A percentile compares a stretch with the other conserved stretches of the same genome.
Evolutionary conservation across 1,140 invertebrate genomes (phyloP).

Genomic region (Homarus americanus): DNA sequence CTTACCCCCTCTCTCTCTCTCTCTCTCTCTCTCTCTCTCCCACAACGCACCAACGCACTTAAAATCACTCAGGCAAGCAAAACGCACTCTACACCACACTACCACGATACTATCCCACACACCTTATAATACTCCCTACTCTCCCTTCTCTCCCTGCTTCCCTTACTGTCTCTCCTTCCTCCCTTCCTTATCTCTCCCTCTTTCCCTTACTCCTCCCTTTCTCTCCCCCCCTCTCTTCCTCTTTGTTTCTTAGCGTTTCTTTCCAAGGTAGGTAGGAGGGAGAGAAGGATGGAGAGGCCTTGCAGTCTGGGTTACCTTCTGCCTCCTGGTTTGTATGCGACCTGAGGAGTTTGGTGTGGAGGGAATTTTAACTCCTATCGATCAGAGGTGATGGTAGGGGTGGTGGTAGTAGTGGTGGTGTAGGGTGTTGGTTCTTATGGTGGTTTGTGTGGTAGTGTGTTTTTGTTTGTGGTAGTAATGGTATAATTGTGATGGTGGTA

Average conservation of each 20-base stretch:
- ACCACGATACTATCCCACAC: not conserved
- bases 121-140: not conserved
- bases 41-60: not conserved
- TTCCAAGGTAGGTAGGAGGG: not conserved
- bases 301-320: not conserved
- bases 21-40: slow-evolving; percentile 10
- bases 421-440: not conserved
- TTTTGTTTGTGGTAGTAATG: not conserved
- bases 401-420: not conserved
- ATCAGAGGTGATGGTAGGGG: slow-evolving; percentile 13
- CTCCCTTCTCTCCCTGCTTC: not conserved
- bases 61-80: not conserved
- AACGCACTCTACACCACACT: not conserved
- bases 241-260: slow-evolving; percentile 1
- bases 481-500: not conserved
- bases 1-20: too few species aligned
- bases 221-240: not conserved
- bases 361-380: slow-evolving; percentile 7
- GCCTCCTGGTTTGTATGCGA: not conserved
- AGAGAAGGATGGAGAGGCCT: not conserved
- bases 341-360: not conserved
- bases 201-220: not conserved
- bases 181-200: not conserved
- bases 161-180: too few species aligned
- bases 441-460: not conserved